Evolutionary conservation across 2,888 invertebrate species (phyloP).

Genomic region (Dorcus parallelipipedus): DNA sequence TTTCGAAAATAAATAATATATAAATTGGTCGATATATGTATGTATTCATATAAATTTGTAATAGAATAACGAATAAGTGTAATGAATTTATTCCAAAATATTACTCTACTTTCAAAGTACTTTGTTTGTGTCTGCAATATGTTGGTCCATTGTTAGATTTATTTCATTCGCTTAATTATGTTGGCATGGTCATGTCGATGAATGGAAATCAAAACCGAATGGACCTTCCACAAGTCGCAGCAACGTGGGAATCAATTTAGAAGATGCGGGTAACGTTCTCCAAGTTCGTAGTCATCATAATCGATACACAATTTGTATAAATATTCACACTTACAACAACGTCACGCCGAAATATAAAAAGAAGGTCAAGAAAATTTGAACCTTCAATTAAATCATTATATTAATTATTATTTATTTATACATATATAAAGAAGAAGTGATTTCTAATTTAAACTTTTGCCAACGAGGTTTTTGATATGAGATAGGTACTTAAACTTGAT

Average conservation of each 20-base stretch:
- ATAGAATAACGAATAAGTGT: too few relatives aligned
- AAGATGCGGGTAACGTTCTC: slow-evolving; percentile 18
- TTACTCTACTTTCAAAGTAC: not conserved
- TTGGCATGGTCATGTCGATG: not conserved
- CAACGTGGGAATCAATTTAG: not conserved
- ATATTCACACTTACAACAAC: too few relatives aligned
- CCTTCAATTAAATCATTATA: too few relatives aligned
- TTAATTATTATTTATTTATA: too few relatives aligned
- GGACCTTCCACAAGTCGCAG: not conserved
- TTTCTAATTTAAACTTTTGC: not conserved
- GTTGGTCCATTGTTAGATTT: too few relatives aligned
- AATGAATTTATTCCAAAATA: too few relatives aligned
- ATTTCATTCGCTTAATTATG: not conserved
- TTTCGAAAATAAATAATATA: too few relatives aligned
- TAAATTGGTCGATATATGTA: too few relatives aligned
- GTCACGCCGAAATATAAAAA: too few relatives aligned
- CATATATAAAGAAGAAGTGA: too few relatives aligned
- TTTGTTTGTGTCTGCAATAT: not conserved
- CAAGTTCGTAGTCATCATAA: slow-evolving; percentile 3
- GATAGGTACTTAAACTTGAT: not conserved
- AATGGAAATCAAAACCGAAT: not conserved
- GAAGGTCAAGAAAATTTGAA: too few relatives aligned
- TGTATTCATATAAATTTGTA: too few relatives aligned
- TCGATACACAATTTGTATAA: not conserved
- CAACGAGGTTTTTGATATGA: not conserved